Percentiles rank a stretch among this genome's conserved stretches.
Evolutionary conservation across 2,888 invertebrate species (phyloP).

Genomic region (Poecilobothrus nobilitatus): DNA sequence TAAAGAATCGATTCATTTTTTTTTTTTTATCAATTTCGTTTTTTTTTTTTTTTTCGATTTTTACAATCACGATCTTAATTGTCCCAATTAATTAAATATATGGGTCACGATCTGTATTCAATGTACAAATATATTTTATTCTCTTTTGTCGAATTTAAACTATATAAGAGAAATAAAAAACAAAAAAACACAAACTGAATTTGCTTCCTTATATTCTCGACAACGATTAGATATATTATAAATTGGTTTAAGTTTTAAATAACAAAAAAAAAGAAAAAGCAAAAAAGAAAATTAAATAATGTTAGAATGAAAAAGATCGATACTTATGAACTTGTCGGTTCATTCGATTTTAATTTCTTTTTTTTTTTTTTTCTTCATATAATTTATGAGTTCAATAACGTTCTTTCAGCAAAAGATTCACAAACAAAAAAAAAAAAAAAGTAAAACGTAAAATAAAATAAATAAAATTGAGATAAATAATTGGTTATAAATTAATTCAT

Average conservation of each 20-base stretch:
- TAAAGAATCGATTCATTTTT: too few species aligned
- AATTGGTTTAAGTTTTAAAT: too few species aligned
- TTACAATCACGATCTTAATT: background rate
- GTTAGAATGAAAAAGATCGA: background rate
- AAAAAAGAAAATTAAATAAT: background rate
- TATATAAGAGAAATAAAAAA: background rate
- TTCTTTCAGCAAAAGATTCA: background rate
- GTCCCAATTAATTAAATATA: slow-evolving; percentile 6
- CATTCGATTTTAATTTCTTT: background rate
- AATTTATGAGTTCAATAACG: background rate
- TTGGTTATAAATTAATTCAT: too few species aligned
- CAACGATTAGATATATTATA: too few species aligned
- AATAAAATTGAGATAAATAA: too few species aligned
- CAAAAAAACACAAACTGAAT: too few species aligned
- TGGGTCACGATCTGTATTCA: background rate
- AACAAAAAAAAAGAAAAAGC: too few species aligned
- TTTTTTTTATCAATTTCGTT: too few species aligned
- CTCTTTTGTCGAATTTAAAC: background rate
- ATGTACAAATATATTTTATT: too few species aligned
- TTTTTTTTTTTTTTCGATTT: too few species aligned
- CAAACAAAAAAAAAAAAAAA: background rate
- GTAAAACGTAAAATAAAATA: too few species aligned
- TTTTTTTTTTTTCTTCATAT: too few species aligned
- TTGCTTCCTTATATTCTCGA: background rate
- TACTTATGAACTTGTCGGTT: background rate